Percentiles rank a stretch among this genome's conserved stretches.
phyloP scores from a whole-genome alignment of 53 echinoderm and acorn worm genomes.

The Patiria pectinifera region DNA sequence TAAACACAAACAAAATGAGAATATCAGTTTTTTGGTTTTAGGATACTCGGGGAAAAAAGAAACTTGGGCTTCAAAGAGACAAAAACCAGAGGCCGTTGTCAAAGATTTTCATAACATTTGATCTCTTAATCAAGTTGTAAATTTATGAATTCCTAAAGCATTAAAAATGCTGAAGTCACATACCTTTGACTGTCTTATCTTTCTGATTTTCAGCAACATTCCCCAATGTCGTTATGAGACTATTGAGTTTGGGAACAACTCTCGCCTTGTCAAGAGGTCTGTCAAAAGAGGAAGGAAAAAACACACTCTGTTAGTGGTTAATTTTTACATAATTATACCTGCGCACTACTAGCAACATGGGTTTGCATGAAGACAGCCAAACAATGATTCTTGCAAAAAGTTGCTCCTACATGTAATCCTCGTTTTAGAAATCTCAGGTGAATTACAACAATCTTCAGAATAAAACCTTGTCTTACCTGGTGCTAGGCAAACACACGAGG shows the following conservation, averaged over 20 bases:
- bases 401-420: too few relatives aligned
- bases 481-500: constrained; percentile 73
- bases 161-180: not conserved
- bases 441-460: too few relatives aligned
- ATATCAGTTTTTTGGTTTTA: not conserved
- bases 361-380: too few relatives aligned
- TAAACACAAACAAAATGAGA: constrained; percentile 1
- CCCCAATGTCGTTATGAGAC: constrained; percentile 17
- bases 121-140: not conserved
- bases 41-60: not conserved
- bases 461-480: constrained; percentile 61
- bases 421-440: too few relatives aligned
- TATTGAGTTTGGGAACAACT: constrained; percentile 21
- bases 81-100: not conserved
- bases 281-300: not conserved
- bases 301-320: not conserved
- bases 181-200: constrained; percentile 40
- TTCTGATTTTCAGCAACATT: constrained; percentile 16
- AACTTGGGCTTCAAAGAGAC: not conserved
- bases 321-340: too few relatives aligned
- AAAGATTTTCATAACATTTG: too few relatives aligned
- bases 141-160: not conserved
- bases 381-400: too few relatives aligned
- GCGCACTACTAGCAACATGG: too few relatives aligned
- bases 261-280: constrained; percentile 56